phyloP scores from a whole-genome alignment of 2,888 invertebrate species.

The Catocala fraxini region DNA sequence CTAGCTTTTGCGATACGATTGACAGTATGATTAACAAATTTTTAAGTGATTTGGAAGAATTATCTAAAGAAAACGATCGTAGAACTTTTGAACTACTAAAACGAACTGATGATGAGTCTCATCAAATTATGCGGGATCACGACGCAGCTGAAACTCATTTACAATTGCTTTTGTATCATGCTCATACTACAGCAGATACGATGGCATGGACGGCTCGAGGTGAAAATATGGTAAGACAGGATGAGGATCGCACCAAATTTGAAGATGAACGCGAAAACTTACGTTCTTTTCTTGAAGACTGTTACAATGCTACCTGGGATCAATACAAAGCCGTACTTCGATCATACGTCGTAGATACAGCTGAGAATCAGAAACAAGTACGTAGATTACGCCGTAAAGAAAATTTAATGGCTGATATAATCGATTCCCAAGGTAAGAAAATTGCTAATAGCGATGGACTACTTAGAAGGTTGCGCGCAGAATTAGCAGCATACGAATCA shows the following conservation, averaged over 20 bases:
- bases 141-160: constrained; percentile 77
- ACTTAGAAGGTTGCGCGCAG: constrained; percentile 70
- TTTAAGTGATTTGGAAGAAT: constrained; percentile 66
- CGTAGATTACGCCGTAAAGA: constrained; percentile 77
- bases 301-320: constrained; percentile 75
- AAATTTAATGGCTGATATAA: constrained; percentile 80
- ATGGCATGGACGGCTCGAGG: constrained; percentile 76
- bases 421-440: constrained; percentile 77
- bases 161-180: constrained; percentile 74
- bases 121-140: constrained; percentile 64
- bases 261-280: constrained; percentile 70
- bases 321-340: constrained; percentile 76
- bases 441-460: constrained; percentile 75
- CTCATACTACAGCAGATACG: constrained; percentile 69
- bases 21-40: constrained; percentile 88
- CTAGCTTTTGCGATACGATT: constrained; percentile 89
- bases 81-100: constrained; percentile 64
- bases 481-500: constrained; percentile 77
- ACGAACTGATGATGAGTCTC: constrained; percentile 62
- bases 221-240: constrained; percentile 78
- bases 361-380: constrained; percentile 77
- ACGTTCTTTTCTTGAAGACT: constrained; percentile 73
- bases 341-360: constrained; percentile 72
- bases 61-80: constrained; percentile 67
- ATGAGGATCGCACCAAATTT: constrained; percentile 75